Evolutionary conservation across 2,113 vertebrate species (phyloP).

Genomic region (Phainopepla nitens): DNA sequence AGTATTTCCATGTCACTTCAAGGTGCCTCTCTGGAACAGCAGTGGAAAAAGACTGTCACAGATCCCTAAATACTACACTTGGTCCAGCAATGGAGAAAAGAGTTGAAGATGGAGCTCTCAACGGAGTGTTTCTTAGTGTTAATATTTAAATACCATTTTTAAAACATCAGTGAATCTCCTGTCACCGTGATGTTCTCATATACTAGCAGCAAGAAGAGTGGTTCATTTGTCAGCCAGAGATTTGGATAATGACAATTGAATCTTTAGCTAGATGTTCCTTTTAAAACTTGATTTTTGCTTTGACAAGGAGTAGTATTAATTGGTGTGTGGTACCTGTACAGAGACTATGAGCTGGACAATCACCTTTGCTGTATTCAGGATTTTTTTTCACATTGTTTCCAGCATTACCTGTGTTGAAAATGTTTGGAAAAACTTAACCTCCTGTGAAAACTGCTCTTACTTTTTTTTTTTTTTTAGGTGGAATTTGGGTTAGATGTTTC

Average conservation of each 20-base stretch:
- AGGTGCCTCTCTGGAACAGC: not conserved
- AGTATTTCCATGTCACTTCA: accelerated
- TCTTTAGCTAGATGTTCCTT: not conserved
- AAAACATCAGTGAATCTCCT: not conserved
- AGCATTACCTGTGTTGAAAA: not conserved
- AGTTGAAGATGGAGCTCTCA: not conserved
- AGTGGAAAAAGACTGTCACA: not conserved
- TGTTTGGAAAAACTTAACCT: not conserved
- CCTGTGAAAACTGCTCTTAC: not conserved
- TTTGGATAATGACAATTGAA: not conserved
- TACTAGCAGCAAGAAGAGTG: not conserved
- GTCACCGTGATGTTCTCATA: not conserved
- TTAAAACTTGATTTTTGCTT: not conserved
- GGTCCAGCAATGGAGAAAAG: not conserved
- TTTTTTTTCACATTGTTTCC: not conserved
- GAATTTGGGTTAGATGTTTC: not conserved
- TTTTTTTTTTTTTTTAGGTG: not conserved
- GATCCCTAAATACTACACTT: not conserved
- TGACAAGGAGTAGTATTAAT: not conserved
- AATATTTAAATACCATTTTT: not conserved
- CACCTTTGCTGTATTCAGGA: not conserved
- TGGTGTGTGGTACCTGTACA: not conserved
- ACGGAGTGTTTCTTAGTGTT: not conserved
- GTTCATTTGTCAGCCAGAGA: not conserved
- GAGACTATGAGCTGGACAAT: not conserved